Evolutionary conservation across 2,888 invertebrate species (phyloP).

Genomic region (Helobdella robusta): DNA sequence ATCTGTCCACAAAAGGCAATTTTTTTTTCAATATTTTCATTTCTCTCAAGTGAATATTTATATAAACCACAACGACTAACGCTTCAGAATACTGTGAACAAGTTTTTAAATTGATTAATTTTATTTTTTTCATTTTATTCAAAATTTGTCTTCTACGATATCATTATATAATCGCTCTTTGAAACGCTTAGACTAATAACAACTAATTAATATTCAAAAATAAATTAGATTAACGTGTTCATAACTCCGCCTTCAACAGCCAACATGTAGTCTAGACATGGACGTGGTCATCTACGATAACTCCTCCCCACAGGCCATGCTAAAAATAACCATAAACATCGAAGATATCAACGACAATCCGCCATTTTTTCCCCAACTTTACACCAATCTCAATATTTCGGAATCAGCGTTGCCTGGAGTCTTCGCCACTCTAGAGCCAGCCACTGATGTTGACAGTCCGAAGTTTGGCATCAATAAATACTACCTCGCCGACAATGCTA

Average conservation of each 20-base stretch:
- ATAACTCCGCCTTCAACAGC: background rate
- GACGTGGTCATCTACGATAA: constrained; percentile 16
- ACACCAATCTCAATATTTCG: background rate
- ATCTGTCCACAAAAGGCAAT: constrained; percentile 2
- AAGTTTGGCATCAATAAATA: constrained; percentile 13
- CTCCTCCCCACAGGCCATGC: background rate
- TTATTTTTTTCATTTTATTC: background rate
- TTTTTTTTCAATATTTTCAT: background rate
- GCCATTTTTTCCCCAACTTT: background rate
- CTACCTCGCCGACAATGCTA: background rate
- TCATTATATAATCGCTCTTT: too few relatives aligned
- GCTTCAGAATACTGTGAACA: background rate
- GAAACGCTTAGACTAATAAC: background rate
- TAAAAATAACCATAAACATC: constrained; percentile 10
- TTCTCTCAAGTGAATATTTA: background rate
- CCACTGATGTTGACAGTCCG: constrained; percentile 19
- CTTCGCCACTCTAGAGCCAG: background rate
- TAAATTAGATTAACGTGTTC: too few relatives aligned
- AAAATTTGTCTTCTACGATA: too few relatives aligned
- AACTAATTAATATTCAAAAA: background rate
- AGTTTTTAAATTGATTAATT: background rate
- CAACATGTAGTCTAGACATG: background rate
- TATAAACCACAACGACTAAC: background rate
- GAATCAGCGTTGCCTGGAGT: background rate
- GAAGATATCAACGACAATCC: constrained; percentile 23